Evolutionary conservation across 2,888 invertebrate species (phyloP).

Genomic region (Harpalus rubripes): DNA sequence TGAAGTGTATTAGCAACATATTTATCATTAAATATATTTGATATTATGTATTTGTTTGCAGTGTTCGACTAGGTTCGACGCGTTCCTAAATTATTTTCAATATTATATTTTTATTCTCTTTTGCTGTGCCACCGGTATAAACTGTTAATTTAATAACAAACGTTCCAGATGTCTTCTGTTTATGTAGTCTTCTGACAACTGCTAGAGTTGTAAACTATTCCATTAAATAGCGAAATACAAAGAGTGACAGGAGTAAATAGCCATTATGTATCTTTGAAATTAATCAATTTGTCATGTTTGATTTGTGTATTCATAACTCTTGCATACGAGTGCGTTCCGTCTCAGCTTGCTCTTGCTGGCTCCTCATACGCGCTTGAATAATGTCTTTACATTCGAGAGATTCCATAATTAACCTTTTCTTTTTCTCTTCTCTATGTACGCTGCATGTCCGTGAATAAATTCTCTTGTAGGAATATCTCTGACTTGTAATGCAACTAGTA

Average conservation of each 20-base stretch:
- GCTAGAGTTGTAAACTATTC: slow-evolving; percentile 38
- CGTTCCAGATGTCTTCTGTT: not conserved
- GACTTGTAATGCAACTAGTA: slow-evolving; percentile 44
- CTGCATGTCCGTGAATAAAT: slow-evolving; percentile 52
- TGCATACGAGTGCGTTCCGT: slow-evolving; percentile 1
- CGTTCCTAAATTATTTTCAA: too few relatives aligned
- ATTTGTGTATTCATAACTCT: slow-evolving; percentile 53
- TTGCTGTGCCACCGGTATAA: too few relatives aligned
- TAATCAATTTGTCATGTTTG: slow-evolving; percentile 61
- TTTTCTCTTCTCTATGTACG: slow-evolving; percentile 47
- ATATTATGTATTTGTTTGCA: too few relatives aligned
- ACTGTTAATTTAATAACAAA: too few relatives aligned
- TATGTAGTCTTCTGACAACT: not conserved
- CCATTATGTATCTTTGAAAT: slow-evolving; percentile 52
- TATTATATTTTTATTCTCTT: too few relatives aligned
- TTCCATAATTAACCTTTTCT: slow-evolving; percentile 60
- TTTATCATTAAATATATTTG: too few relatives aligned
- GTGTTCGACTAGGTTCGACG: too few relatives aligned
- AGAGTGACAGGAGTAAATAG: slow-evolving; percentile 48
- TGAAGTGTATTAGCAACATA: too few relatives aligned
- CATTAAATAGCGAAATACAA: slow-evolving; percentile 54
- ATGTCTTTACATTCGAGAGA: slow-evolving; percentile 51
- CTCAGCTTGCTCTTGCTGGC: slow-evolving; percentile 12
- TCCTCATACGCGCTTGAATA: slow-evolving; percentile 42
- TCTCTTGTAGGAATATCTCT: slow-evolving; percentile 42